Conservation (phyloP, 2,888 invertebrate genomes). For the Sialis lutaria region DNA sequence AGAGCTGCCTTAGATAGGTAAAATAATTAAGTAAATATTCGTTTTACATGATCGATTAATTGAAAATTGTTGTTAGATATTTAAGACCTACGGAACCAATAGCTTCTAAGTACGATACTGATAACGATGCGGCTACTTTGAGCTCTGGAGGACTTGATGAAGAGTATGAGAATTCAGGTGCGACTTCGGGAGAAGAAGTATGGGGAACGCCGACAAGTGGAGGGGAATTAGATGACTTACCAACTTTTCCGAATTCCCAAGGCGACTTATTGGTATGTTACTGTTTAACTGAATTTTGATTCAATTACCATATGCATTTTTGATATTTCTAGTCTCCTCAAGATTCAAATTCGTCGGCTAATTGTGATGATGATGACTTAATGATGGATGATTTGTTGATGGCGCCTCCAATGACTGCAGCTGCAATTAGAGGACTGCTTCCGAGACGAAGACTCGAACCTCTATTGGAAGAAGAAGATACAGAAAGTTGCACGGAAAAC, state of each 20-base stretch:
- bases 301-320: not conserved
- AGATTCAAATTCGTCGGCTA: constrained; percentile 32
- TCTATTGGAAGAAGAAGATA: constrained; percentile 65
- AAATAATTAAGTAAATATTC: not conserved
- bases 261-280: constrained; percentile 43
- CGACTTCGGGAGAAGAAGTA: constrained; percentile 69
- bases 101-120: constrained; percentile 5
- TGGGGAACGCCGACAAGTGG: constrained; percentile 84
- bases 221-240: constrained; percentile 56
- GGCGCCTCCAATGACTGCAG: constrained; percentile 61
- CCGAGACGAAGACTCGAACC: constrained; percentile 66
- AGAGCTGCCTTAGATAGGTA: constrained; percentile 25
- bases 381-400: constrained; percentile 69
- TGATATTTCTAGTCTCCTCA: constrained; percentile 2
- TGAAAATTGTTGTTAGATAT: constrained; percentile 22
- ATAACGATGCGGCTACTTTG: constrained; percentile 11
- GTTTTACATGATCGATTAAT: not conserved
- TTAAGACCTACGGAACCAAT: constrained; percentile 29
- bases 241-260: constrained; percentile 43
- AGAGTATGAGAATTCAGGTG: constrained; percentile 72
- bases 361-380: constrained; percentile 60
- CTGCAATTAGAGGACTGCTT: constrained; percentile 47
- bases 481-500: constrained; percentile 38
- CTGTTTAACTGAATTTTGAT: not conserved
- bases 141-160: constrained; percentile 26